A percentile compares a stretch with the other conserved stretches of the same genome.
Conservation (phyloP, 2,888 invertebrate species). For the Cetonia aurata region DNA sequence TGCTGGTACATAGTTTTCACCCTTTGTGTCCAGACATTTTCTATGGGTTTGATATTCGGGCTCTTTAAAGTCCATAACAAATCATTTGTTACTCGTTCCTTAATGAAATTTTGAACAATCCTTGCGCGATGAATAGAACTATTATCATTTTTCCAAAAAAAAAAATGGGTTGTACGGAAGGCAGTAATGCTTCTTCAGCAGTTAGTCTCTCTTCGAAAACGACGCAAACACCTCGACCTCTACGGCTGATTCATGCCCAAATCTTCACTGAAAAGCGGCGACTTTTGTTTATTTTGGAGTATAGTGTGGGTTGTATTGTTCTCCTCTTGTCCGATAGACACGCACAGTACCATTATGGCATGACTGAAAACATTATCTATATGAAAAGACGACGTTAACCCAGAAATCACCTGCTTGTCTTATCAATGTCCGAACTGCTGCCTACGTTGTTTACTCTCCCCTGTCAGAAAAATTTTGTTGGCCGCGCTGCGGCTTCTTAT, state of each 20-base stretch:
- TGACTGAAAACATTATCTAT: not conserved
- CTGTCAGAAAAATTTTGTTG: not conserved
- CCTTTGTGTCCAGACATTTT: not conserved
- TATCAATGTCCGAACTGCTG: not conserved
- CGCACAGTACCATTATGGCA: no score
- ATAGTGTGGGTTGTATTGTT: no score
- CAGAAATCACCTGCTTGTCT: not conserved
- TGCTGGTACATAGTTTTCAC: not conserved
- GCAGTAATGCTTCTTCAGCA: not conserved
- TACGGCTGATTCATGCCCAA: not conserved
- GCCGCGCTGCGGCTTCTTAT: not conserved
- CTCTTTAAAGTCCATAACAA: conserved; percentile 1
- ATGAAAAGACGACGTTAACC: not conserved
- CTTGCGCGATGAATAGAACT: not conserved
- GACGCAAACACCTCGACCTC: not conserved
- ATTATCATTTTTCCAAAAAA: not conserved
- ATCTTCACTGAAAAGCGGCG: not conserved
- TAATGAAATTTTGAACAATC: not conserved
- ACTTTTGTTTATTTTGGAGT: no score
- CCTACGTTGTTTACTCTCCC: not conserved
- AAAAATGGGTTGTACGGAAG: not conserved
- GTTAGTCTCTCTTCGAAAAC: no score
- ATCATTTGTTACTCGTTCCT: not conserved
- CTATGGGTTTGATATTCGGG: not conserved
- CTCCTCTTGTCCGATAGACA: no score